These are phyloP conservation scores for Pluvialis apricaria DNA, from an alignment of 2,113 vertebrate species.

Conservation along the genomic window DNA sequence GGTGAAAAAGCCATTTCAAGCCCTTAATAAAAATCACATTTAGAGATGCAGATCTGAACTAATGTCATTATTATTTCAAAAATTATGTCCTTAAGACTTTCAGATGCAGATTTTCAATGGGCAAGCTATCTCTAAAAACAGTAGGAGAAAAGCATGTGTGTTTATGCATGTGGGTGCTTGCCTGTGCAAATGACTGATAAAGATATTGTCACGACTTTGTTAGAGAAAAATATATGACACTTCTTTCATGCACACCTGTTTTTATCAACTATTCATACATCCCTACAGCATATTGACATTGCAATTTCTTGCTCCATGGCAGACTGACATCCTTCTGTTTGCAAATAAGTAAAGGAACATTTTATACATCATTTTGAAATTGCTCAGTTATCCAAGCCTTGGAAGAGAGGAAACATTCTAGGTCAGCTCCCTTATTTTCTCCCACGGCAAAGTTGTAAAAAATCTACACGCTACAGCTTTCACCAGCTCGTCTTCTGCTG, in stretches of 20 bases:
- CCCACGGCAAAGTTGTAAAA: background rate
- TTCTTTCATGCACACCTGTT: background rate
- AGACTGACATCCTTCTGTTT: background rate
- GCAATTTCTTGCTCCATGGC: background rate
- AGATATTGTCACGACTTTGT: background rate
- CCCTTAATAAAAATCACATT: background rate
- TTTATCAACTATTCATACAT: background rate
- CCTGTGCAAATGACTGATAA: background rate
- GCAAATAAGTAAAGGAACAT: background rate
- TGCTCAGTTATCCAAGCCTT: background rate
- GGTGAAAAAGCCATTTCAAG: background rate
- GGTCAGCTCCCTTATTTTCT: background rate
- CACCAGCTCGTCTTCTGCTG: background rate
- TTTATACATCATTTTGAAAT: background rate
- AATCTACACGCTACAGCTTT: background rate
- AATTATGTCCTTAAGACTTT: background rate
- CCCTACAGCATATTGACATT: background rate
- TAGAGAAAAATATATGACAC: background rate
- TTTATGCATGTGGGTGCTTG: background rate
- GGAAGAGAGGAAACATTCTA: background rate
- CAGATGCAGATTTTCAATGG: background rate
- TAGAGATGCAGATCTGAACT: background rate
- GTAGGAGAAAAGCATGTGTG: background rate
- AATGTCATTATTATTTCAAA: background rate
- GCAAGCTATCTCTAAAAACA: background rate